phyloP scores from a whole-genome alignment of 2,113 vertebrate genomes.

The Dipodomys stephensi region DNA sequence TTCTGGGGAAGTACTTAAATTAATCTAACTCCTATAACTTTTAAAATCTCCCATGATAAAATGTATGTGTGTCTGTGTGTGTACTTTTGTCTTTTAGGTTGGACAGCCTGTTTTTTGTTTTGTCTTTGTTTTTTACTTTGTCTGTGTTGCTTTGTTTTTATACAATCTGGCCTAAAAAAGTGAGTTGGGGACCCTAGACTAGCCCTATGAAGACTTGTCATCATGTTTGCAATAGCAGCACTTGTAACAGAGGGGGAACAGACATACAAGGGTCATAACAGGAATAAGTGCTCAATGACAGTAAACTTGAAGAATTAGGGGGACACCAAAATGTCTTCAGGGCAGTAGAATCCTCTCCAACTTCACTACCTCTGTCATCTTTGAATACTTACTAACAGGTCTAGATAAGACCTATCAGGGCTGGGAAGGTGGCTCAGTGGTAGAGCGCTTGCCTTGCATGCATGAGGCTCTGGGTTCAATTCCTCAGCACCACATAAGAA shows the following conservation, averaged over 20 bases:
- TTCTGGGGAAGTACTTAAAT: slow-evolving; percentile 14
- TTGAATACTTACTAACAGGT: slow-evolving; percentile 36
- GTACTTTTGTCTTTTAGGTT: background rate
- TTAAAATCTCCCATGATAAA: background rate
- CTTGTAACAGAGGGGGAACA: background rate
- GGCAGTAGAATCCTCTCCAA: background rate
- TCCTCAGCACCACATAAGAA: too few species aligned
- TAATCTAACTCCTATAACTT: background rate
- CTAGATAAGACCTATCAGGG: background rate
- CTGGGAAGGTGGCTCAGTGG: too few species aligned
- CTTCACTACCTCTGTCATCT: background rate
- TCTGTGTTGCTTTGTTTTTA: background rate
- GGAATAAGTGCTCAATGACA: background rate
- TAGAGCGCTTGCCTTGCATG: too few species aligned
- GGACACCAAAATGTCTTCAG: background rate
- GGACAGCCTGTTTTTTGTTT: background rate
- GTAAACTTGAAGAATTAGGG: background rate
- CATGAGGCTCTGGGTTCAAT: too few species aligned
- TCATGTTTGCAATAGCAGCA: background rate
- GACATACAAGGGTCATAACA: slow-evolving; percentile 4
- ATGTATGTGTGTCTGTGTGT: background rate
- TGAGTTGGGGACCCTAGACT: background rate
- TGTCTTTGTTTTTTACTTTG: background rate
- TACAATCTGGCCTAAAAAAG: slow-evolving; percentile 4
- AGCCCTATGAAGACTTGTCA: background rate